Percentiles rank a stretch among this genome's conserved stretches.
Evolutionary conservation across 2,797 vertebrate genomes (phyloP).

Genomic region (Danio choprae): DNA sequence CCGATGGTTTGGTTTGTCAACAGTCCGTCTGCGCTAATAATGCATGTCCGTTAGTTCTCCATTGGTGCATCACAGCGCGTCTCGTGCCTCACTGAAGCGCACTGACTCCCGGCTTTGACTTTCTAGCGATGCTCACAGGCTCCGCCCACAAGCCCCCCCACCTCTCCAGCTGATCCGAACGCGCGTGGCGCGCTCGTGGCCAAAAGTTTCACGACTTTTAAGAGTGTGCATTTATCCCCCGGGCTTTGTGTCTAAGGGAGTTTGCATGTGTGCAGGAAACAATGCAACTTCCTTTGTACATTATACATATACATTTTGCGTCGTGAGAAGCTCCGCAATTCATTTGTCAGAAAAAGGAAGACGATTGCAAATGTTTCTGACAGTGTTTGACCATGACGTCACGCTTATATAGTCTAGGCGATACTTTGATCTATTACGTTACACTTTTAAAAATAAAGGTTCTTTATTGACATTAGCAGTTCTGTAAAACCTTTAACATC

Average conservation of each 20-base stretch:
- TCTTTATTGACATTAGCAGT: too few species aligned
- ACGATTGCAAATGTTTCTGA: background rate
- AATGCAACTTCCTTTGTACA: background rate
- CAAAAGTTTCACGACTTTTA: constrained; percentile 67
- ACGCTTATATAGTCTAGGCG: background rate
- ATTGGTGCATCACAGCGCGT: constrained; percentile 60
- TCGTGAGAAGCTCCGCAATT: background rate
- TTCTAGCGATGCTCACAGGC: constrained; percentile 66
- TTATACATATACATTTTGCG: background rate
- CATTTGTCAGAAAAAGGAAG: background rate
- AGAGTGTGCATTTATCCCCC: constrained; percentile 51
- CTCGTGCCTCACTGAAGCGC: constrained; percentile 63
- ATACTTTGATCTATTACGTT: background rate
- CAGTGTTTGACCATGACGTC: background rate
- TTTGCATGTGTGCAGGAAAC: constrained; percentile 34
- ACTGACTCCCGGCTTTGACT: constrained; percentile 63
- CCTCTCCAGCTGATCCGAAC: constrained; percentile 62
- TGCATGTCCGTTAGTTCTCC: constrained; percentile 65
- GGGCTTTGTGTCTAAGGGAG: constrained; percentile 44
- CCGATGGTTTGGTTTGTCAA: background rate
- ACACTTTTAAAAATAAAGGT: too few species aligned
- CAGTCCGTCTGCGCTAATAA: background rate
- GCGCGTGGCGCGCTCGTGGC: constrained; percentile 84
- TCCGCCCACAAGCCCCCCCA: constrained; percentile 70
- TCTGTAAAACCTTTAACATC: too few species aligned